A percentile compares a stretch with the other conserved stretches of the same genome.
Conservation (phyloP, 2,797 vertebrate genomes). For the Aselliscus stoliczkanus region DNA sequence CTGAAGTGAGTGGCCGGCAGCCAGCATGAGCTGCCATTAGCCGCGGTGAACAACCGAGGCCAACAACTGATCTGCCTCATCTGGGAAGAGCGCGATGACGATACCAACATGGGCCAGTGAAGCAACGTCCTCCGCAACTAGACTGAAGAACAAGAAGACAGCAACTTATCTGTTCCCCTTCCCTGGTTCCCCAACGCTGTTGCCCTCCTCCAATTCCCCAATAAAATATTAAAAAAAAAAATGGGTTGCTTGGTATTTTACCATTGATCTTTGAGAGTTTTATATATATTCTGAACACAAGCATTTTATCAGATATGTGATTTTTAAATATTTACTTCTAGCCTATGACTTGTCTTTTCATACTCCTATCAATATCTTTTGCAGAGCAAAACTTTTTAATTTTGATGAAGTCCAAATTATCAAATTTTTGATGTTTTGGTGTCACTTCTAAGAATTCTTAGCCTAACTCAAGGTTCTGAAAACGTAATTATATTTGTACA, state of each 20-base stretch:
- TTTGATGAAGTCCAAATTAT: neutral
- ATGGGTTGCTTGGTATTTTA: neutral
- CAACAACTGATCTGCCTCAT: no score
- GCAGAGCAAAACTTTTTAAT: neutral
- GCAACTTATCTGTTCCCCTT: no score
- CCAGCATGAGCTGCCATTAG: no score
- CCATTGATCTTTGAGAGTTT: neutral
- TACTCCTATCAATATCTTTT: neutral
- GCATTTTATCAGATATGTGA: neutral
- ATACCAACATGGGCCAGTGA: no score
- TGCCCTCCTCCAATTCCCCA: no score
- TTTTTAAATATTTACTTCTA: constrained; percentile 8
- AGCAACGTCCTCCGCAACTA: no score
- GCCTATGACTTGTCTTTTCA: neutral
- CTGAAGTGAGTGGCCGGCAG: no score
- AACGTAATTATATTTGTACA: neutral
- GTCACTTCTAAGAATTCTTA: neutral
- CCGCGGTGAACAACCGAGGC: no score
- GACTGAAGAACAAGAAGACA: no score
- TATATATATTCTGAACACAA: neutral
- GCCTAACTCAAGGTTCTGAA: neutral
- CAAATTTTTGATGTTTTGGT: neutral
- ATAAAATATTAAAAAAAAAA: no score
- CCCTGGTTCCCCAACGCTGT: no score
- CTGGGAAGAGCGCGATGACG: no score